Conservation (phyloP, 2,113 vertebrate genomes). For the Channa argus region DNA sequence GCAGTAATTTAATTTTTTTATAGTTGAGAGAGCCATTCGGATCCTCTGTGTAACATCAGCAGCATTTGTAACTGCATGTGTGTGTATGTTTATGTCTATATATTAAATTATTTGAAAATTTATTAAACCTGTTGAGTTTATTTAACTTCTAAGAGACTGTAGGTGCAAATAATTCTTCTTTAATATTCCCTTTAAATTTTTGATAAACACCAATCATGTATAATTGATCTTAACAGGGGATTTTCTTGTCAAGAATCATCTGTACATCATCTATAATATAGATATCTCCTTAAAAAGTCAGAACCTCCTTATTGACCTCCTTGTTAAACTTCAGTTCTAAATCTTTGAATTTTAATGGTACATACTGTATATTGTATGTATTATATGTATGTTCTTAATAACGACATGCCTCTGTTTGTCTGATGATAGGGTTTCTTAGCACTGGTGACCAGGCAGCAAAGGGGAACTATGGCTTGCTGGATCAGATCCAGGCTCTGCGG, state of each 20-base stretch:
- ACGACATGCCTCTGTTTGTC: conserved; percentile 3
- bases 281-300: background rate
- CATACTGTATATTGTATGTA: background rate
- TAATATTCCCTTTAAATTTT: conserved; percentile 15
- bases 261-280: background rate
- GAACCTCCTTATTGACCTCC: background rate
- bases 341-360: background rate
- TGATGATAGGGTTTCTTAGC: conserved; percentile 90
- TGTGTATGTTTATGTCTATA: conserved; percentile 34
- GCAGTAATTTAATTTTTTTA: conserved; percentile 70
- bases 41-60: conserved; percentile 55
- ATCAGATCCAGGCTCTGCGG: conserved; percentile 96
- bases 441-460: conserved; percentile 97
- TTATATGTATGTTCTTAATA: background rate
- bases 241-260: background rate
- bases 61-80: conserved; percentile 28
- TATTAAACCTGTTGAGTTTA: conserved; percentile 40
- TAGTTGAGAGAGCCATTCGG: conserved; percentile 59
- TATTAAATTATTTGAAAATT: conserved; percentile 37
- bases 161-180: conserved; percentile 20
- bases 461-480: conserved; percentile 95
- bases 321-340: background rate
- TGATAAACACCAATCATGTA: conserved; percentile 23
- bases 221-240: conserved; percentile 34
- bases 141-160: conserved; percentile 13